Conservation (phyloP, 2,888 invertebrate species). For the Ornithoptera priamus region DNA sequence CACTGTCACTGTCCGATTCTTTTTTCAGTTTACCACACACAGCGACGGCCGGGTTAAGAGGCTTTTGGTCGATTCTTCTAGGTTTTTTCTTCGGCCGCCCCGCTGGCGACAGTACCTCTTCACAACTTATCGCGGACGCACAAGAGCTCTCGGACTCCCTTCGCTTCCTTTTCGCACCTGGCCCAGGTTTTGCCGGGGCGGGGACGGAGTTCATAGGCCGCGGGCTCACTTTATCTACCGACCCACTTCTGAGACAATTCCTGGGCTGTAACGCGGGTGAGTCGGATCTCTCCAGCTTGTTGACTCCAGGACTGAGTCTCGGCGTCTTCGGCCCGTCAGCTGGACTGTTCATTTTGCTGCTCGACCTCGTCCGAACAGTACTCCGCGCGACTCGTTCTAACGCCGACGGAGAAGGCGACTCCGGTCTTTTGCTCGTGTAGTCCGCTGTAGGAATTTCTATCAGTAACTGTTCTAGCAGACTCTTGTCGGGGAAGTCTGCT, state of each 20-base stretch:
- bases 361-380: slow-evolving; percentile 83
- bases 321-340: slow-evolving; percentile 76
- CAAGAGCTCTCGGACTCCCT: slow-evolving; percentile 89
- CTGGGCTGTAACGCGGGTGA: slow-evolving; percentile 59
- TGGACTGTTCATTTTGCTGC: slow-evolving; percentile 84
- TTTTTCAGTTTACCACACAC: slow-evolving; percentile 73
- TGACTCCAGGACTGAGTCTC: slow-evolving; percentile 65
- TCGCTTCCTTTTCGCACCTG: slow-evolving; percentile 84
- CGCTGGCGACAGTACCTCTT: slow-evolving; percentile 68
- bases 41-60: slow-evolving; percentile 75
- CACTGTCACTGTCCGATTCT: slow-evolving; percentile 88
- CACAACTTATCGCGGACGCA: slow-evolving; percentile 82
- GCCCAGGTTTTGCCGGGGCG: slow-evolving; percentile 43
- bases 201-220: slow-evolving; percentile 37
- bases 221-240: slow-evolving; percentile 64
- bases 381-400: slow-evolving; percentile 69
- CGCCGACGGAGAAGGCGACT: slow-evolving; percentile 72
- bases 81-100: slow-evolving; percentile 66
- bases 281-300: slow-evolving; percentile 55
- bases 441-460: slow-evolving; percentile 89
- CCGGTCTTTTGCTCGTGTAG: slow-evolving; percentile 71
- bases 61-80: slow-evolving; percentile 55
- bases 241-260: slow-evolving; percentile 60
- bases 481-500: slow-evolving; percentile 78
- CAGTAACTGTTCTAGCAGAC: slow-evolving; percentile 87